These are phyloP conservation scores for Ptyas mucosa DNA, from an alignment of 2,113 vertebrate genomes.

Conservation along the genomic window DNA sequence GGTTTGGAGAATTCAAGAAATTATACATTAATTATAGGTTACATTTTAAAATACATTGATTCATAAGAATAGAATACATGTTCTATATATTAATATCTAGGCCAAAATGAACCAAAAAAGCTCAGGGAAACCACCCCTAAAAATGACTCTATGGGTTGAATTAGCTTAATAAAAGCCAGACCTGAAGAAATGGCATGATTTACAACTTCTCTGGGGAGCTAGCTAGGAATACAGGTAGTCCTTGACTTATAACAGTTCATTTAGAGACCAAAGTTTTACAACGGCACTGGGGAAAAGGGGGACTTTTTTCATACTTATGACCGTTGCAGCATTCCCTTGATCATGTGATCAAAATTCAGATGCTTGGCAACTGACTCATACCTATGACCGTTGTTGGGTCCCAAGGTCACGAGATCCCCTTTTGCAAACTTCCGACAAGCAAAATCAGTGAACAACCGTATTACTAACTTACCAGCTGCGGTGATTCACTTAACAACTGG, in stretches of 20 bases:
- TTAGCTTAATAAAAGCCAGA: neutral
- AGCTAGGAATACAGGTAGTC: neutral
- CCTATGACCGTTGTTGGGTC: too few species aligned
- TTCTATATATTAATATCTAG: neutral
- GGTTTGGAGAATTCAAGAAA: neutral
- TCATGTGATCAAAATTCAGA: too few species aligned
- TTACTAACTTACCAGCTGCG: too few species aligned
- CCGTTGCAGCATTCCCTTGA: fast-evolving
- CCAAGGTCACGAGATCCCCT: too few species aligned
- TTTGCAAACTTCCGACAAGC: too few species aligned
- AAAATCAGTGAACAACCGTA: too few species aligned
- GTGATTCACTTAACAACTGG: neutral
- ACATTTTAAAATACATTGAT: neutral
- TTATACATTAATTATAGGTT: neutral
- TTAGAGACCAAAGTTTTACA: neutral
- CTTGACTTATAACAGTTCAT: neutral
- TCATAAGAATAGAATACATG: neutral
- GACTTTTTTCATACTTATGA: neutral
- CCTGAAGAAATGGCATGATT: neutral
- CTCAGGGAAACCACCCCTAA: neutral
- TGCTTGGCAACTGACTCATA: neutral
- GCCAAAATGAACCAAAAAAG: neutral
- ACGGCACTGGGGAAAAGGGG: neutral
- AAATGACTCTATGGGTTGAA: neutral
- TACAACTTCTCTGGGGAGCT: neutral